Evolutionary conservation across 1,140 invertebrate species (phyloP).

Genomic region (Antheraea mylitta): DNA sequence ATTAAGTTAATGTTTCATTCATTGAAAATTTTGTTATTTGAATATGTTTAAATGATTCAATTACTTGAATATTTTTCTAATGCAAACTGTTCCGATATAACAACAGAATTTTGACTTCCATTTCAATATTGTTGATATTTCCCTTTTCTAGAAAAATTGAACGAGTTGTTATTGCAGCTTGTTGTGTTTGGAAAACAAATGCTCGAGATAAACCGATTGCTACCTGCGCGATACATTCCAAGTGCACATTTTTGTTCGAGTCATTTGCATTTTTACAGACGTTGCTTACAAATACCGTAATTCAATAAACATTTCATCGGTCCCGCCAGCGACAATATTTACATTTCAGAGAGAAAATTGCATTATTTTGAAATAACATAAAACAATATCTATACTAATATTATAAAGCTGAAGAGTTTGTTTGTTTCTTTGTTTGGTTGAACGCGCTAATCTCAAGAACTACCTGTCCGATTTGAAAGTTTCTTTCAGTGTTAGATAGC

Average conservation of each 20-base stretch:
- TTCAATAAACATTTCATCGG: constrained; percentile 44
- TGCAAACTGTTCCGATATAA: neutral
- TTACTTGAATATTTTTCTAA: neutral
- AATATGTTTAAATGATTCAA: too few species aligned
- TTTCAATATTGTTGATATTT: constrained; percentile 9
- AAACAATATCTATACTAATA: too few species aligned
- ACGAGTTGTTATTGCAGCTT: constrained; percentile 20
- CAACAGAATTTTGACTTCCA: neutral
- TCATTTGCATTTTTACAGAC: constrained; percentile 66
- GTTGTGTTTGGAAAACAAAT: constrained; percentile 35
- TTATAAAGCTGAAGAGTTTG: too few species aligned
- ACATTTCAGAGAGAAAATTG: neutral
- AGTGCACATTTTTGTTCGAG: constrained; percentile 31
- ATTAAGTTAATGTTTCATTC: too few species aligned
- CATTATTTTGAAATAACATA: neutral
- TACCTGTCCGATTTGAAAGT: too few species aligned
- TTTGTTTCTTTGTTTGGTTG: too few species aligned
- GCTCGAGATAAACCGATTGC: constrained; percentile 26
- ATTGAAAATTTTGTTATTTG: too few species aligned
- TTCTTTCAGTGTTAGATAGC: too few species aligned
- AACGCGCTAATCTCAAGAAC: too few species aligned
- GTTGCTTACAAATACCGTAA: constrained; percentile 56
- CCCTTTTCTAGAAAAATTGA: constrained; percentile 9
- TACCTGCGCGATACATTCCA: constrained; percentile 35
- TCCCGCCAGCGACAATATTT: constrained; percentile 5